Evolutionary conservation across 2,797 vertebrate species (phyloP).

Genomic region (Okamejei kenojei): DNA sequence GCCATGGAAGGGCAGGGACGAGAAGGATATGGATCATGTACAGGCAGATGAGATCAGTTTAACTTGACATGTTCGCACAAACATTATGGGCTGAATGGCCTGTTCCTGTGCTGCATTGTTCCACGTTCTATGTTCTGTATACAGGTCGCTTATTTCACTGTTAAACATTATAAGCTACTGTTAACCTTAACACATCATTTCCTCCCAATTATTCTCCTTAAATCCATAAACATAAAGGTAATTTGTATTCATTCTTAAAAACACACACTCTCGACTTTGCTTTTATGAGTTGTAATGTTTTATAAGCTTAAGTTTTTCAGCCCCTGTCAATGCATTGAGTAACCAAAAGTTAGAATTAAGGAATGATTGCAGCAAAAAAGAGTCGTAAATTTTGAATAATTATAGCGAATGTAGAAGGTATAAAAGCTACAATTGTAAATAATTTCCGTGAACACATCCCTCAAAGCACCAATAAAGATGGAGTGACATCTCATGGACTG

Average conservation of each 20-base stretch:
- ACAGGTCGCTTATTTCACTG: not conserved
- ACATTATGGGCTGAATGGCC: too few species aligned
- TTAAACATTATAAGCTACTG: not conserved
- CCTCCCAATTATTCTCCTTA: not conserved
- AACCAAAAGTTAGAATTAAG: not conserved
- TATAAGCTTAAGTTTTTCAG: not conserved
- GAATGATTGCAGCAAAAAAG: not conserved
- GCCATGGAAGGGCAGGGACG: too few species aligned
- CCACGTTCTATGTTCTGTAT: too few species aligned
- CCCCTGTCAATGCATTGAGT: not conserved
- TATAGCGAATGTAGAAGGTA: not conserved
- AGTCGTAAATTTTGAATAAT: constrained; percentile 18
- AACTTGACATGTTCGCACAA: too few species aligned
- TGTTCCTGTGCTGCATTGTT: too few species aligned
- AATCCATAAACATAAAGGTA: not conserved
- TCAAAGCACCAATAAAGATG: constrained; percentile 18
- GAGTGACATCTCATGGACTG: not conserved
- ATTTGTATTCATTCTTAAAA: not conserved
- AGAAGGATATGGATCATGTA: too few species aligned
- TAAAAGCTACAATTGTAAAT: constrained; percentile 14
- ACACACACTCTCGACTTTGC: not conserved
- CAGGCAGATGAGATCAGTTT: too few species aligned
- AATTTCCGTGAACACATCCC: not conserved
- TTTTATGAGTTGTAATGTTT: not conserved
- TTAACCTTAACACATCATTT: not conserved